A percentile compares a stretch with the other conserved stretches of the same genome.
These are phyloP conservation scores for Cairina moschata DNA, from an alignment of 2,113 vertebrate species.

Conservation along the genomic window DNA sequence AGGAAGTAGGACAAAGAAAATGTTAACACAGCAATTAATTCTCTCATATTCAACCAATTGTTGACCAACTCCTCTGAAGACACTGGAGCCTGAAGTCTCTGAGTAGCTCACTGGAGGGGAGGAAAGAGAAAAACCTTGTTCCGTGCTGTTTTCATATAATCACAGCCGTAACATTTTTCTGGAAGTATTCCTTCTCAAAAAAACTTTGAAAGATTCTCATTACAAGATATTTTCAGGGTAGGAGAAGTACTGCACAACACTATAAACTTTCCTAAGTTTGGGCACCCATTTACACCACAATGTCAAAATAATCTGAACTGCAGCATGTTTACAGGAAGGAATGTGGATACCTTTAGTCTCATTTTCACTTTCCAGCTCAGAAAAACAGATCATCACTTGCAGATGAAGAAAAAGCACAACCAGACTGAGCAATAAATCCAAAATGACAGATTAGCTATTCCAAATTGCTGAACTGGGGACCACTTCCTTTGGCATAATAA, in stretches of 20 bases:
- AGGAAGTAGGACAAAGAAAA: neutral
- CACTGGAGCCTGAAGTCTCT: neutral
- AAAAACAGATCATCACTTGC: neutral
- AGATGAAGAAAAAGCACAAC: neutral
- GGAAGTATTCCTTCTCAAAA: neutral
- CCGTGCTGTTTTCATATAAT: neutral
- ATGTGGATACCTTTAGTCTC: neutral
- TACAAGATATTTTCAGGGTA: neutral
- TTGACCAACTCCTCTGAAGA: neutral
- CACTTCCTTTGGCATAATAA: conserved; percentile 45
- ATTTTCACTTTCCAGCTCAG: neutral
- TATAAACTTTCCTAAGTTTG: neutral
- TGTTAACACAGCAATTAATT: neutral
- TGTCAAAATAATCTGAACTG: neutral
- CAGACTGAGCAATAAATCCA: conserved; percentile 20
- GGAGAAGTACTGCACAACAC: neutral
- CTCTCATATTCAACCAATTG: neutral
- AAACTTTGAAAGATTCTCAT: neutral
- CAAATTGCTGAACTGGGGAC: conserved; percentile 11
- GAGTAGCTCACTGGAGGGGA: neutral
- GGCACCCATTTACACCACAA: neutral
- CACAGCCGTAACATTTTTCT: neutral
- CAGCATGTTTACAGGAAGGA: neutral
- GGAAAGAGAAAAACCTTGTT: neutral
- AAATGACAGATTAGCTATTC: conserved; percentile 36